Evolutionary conservation across 2,888 invertebrate species (phyloP).

Genomic region (Noctua comes): DNA sequence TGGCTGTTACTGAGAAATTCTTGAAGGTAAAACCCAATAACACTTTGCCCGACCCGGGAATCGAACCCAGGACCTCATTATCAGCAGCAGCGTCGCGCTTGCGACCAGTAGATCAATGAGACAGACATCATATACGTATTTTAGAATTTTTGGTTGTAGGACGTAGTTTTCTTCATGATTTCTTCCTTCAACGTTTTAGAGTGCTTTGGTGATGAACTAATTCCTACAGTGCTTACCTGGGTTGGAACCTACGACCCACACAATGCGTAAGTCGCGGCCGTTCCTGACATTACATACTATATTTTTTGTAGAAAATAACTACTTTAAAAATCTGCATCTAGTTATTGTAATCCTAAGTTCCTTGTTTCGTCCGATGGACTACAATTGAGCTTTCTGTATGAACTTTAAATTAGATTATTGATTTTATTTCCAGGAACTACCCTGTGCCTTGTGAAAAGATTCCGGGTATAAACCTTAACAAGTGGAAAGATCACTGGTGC

Average conservation of each 20-base stretch:
- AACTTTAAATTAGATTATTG: neutral
- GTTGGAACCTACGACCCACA: neutral
- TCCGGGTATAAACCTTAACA: conserved; percentile 36
- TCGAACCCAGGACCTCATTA: neutral
- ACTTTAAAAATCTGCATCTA: neutral
- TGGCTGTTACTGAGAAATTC: neutral
- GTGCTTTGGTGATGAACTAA: neutral
- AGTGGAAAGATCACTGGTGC: conserved; percentile 57
- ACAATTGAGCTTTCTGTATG: neutral
- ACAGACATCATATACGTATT: no score
- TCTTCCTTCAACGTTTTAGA: neutral
- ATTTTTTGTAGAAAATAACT: neutral
- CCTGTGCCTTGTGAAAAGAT: conserved; percentile 49
- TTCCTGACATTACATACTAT: neutral
- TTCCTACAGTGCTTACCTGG: neutral
- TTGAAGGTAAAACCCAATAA: neutral
- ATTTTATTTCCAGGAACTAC: conserved; percentile 40
- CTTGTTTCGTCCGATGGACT: neutral
- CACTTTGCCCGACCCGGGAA: neutral
- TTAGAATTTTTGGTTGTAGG: neutral
- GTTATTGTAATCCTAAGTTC: neutral
- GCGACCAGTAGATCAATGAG: no score
- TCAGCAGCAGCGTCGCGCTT: neutral
- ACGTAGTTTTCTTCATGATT: neutral
- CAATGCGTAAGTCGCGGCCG: neutral